Evolutionary conservation across 2,888 invertebrate species (phyloP), one percentile per base, ranked within the genome.

Genomic region (Seira sanloemensis): DNA sequence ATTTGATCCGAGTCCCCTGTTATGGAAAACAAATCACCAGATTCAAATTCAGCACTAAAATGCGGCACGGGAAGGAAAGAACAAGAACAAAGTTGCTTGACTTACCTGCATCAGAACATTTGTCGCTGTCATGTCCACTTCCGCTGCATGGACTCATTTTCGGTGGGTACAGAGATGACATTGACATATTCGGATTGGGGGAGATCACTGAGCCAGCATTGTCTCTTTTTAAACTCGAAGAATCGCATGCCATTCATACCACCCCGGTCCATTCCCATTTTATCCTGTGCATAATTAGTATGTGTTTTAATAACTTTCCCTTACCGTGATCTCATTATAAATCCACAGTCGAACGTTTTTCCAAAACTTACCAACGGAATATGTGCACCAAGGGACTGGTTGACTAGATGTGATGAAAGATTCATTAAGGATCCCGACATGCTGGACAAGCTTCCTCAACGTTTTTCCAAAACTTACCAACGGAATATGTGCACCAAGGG

Each of bases 281-380:
- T 87, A 27, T 87, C 87, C 73, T 86, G 83, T 50, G n/a, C n/a
- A n/a, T n/a, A n/a, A n/a, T n/a, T n/a, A n/a, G n/a, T n/a, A n/a
- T n/a, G n/a, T n/a, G n/a, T n/a, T n/a, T n/a, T n/a, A n/a, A n/a
- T n/a, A n/a, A n/a, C n/a, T n/a, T n/a, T n/a, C n/a, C n/a, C n/a
- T n/a, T n/a, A n/a, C n/a, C n/a, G n/a, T n/a, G n/a, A n/a, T n/a
- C n/a, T n/a, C n/a, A n/a, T n/a, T n/a, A n/a, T n/a, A n/a, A n/a
- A n/a, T n/a, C n/a, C n/a, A n/a, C n/a, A n/a, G n/a, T n/a, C n/a
- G n/a, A n/a, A n/a, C n/a, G n/a, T n/a, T n/a, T n/a, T n/a, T n/a
- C n/a, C n/a, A n/a, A n/a, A n/a, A n/a, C 76, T 79, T 79, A 88
- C 88, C 85, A 87, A 73, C 37, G 88, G 88, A 85, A 89, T 88